These are phyloP conservation scores for Trogon melanurus DNA, from an alignment of 2,113 vertebrate species.

Conservation along the genomic window DNA sequence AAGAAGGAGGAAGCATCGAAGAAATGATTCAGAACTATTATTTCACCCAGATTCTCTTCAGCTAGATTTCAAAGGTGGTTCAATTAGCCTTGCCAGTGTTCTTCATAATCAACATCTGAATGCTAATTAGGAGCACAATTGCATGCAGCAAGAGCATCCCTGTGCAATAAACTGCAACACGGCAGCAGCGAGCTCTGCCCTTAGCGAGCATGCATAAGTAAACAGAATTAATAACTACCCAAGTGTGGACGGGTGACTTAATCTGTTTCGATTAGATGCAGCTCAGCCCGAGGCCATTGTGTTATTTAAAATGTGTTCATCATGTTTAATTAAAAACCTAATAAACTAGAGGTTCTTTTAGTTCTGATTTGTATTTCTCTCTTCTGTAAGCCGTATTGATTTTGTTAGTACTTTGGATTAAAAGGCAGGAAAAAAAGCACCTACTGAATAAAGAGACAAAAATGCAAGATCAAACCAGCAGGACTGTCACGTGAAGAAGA, in stretches of 20 bases:
- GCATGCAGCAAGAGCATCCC: conserved; percentile 68
- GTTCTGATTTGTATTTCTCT: conserved; percentile 45
- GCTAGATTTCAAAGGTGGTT: conserved; percentile 56
- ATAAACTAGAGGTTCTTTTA: conserved; percentile 58
- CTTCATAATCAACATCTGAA: conserved; percentile 62
- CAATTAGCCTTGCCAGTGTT: conserved; percentile 43
- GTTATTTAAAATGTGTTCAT: conserved; percentile 79
- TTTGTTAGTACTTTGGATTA: background rate
- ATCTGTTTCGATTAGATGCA: conserved; percentile 76
- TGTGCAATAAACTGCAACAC: conserved; percentile 59
- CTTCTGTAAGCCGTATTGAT: conserved; percentile 15
- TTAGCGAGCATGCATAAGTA: conserved; percentile 75
- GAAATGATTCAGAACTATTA: background rate
- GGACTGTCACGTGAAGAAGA: background rate
- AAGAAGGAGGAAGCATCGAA: background rate
- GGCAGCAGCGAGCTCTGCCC: conserved; percentile 58
- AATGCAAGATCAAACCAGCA: background rate
- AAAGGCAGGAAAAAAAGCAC: background rate
- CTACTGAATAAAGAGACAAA: background rate
- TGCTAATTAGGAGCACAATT: conserved; percentile 65
- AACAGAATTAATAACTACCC: conserved; percentile 76
- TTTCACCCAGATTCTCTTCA: background rate
- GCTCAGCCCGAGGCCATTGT: conserved; percentile 70
- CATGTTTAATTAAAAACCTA: conserved; percentile 83
- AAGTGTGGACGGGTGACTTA: conserved; percentile 75